Percentiles rank a stretch among this genome's conserved stretches.
Evolutionary conservation across 2,888 invertebrate genomes (phyloP).

Genomic region (Metopia argyrocephala): DNA sequence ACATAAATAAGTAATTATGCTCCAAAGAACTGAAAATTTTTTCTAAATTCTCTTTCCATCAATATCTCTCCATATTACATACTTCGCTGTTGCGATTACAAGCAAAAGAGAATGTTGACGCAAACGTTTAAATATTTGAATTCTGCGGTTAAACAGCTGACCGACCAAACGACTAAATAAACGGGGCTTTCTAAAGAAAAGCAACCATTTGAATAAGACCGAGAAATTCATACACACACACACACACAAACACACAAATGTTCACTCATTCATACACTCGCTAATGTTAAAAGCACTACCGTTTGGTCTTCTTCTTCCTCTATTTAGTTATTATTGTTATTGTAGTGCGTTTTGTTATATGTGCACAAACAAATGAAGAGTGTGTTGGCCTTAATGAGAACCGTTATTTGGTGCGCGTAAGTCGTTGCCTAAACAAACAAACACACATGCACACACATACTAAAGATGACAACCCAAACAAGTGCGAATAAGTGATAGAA

Average conservation of each 20-base stretch:
- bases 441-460: not conserved
- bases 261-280: conserved; percentile 17
- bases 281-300: conserved; percentile 12
- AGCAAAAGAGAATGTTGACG: conserved; percentile 16
- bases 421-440: conserved; percentile 59
- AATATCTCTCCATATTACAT: not conserved
- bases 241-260: conserved; percentile 2
- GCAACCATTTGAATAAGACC: conserved; percentile 50
- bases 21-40: not conserved
- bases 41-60: not conserved
- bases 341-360: conserved; percentile 26
- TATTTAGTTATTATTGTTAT: conserved; percentile 1
- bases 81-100: not conserved
- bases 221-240: not conserved
- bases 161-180: conserved; percentile 36
- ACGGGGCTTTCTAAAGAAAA: conserved; percentile 55
- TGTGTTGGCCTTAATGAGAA: conserved; percentile 77
- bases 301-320: conserved; percentile 55
- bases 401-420: conserved; percentile 75
- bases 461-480: conserved; percentile 10
- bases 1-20: too few relatives aligned
- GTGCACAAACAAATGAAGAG: conserved; percentile 56
- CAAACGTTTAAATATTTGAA: conserved; percentile 4
- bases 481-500: conserved; percentile 26
- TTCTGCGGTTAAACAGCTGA: conserved; percentile 53